Evolutionary conservation across 1,140 invertebrate species (phyloP).

Genomic region (Triops cancriformis): DNA sequence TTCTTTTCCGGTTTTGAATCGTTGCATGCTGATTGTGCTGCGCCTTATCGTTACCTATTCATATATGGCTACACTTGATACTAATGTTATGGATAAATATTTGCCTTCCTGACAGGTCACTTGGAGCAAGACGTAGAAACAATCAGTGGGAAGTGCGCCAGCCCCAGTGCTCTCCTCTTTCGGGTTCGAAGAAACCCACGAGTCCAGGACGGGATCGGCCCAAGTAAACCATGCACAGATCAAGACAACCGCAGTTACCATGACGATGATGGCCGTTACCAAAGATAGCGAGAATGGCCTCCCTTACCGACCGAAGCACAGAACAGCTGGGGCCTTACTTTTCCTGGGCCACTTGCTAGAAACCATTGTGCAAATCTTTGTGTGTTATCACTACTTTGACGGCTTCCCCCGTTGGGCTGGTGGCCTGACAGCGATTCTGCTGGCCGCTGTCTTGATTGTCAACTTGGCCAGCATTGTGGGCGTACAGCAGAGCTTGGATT

Average conservation of each 20-base stretch:
- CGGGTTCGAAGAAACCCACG: not conserved
- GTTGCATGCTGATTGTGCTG: not conserved
- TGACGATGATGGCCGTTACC: not conserved
- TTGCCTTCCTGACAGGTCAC: not conserved
- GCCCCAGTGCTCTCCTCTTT: not conserved
- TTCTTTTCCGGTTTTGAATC: not conserved
- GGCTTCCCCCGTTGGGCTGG: slow-evolving; percentile 23
- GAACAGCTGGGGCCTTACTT: slow-evolving; percentile 22
- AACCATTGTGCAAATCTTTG: slow-evolving; percentile 25
- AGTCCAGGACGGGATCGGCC: not conserved
- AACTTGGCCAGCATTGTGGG: slow-evolving; percentile 28
- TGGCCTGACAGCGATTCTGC: slow-evolving; percentile 17
- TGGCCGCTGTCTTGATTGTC: slow-evolving; percentile 23
- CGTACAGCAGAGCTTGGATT: slow-evolving; percentile 27
- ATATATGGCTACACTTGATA: not conserved
- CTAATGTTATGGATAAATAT: not conserved
- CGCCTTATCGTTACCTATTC: not conserved
- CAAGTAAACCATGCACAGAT: not conserved
- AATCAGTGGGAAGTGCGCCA: not conserved
- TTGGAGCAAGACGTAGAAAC: not conserved
- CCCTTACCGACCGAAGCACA: slow-evolving; percentile 19
- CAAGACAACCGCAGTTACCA: not conserved
- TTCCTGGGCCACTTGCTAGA: slow-evolving; percentile 24
- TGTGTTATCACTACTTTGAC: slow-evolving; percentile 27
- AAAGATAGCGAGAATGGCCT: slow-evolving; percentile 21